Evolutionary conservation across 2,797 vertebrate species (phyloP), one percentile per base, ranked within the genome.

Genomic region (Paratrypauchen microcephalus): DNA sequence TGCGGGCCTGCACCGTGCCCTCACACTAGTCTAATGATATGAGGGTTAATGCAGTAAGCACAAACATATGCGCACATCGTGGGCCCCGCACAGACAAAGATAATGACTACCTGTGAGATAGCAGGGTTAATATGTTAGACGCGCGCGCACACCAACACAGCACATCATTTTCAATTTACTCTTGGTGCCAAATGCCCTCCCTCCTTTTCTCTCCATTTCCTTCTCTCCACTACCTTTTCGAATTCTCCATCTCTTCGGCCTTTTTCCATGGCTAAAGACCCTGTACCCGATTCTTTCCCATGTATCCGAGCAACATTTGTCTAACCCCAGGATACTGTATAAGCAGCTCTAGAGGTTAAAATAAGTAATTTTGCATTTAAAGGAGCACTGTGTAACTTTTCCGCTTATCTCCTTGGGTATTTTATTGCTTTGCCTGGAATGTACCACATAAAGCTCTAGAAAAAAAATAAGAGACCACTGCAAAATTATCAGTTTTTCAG

Each of bases 131-230:
- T 86, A 83, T 76, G 73, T 75, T 73, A 78, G 69, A 39, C 21
- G 3, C 68, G 70, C 79, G 68, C 81, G 82, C 81, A 69, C 48
- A 65, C 60, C 82, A 78, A 77, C 74, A 81, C 69, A 86, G 77
- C 82, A 87, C 89, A 92, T 92, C 81, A 91, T 93, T 94, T 94
- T 92, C 92, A 90, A 93, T 93, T 89, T 90, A 88, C 87, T 93
- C 86, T 82, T 86, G 78, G 82, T 91, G 88, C 83, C 89, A 90
- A 86, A 81, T 87, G 86, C 79, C 88, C 83, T 82, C 84, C 85
- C 78, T 80, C 74, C 66, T 57, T 75, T 81, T 75, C 78, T 75
- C 78, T 77, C 83, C 78, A 64, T 80, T 83, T 81, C 85, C 74
- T 75, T 76, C 83, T 81, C 81, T 28, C 24, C 48, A 66, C 84